Percentiles rank a stretch among this genome's conserved stretches.
These are phyloP conservation scores for Tamandua tetradactyla DNA, from an alignment of 2,797 vertebrate species.

Conservation along the genomic window DNA sequence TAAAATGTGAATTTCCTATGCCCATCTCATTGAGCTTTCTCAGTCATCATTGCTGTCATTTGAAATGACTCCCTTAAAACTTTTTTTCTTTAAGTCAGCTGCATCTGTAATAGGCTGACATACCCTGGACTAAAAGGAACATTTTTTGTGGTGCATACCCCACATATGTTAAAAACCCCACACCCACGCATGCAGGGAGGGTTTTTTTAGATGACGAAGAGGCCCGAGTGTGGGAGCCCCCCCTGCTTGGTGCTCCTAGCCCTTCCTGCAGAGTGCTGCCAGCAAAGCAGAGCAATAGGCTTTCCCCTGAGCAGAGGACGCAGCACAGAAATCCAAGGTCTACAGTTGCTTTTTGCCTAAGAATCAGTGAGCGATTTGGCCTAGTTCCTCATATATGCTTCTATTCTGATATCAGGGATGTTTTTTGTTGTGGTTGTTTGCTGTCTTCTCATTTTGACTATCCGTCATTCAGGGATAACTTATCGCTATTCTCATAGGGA, in stretches of 20 bases:
- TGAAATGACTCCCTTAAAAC: constrained; percentile 39
- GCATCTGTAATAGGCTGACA: constrained; percentile 6
- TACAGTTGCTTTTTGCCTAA: constrained; percentile 57
- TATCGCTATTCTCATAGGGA: constrained; percentile 72
- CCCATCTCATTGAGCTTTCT: constrained; percentile 69
- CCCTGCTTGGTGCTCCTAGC: not conserved
- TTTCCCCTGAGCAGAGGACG: constrained; percentile 57
- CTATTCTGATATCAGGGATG: constrained; percentile 83
- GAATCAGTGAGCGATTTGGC: constrained; percentile 63
- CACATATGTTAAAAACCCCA: constrained; percentile 2
- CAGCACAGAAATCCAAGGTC: constrained; percentile 26
- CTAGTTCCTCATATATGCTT: constrained; percentile 63
- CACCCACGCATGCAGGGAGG: not conserved
- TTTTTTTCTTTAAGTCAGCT: not conserved
- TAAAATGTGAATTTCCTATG: constrained; percentile 72
- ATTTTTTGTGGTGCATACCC: constrained; percentile 40
- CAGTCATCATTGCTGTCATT: constrained; percentile 45
- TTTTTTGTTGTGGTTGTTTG: constrained; percentile 66
- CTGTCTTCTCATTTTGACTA: constrained; percentile 50
- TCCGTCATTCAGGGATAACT: constrained; percentile 77
- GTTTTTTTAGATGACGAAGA: not conserved
- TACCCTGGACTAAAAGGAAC: constrained; percentile 64
- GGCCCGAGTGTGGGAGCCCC: not conserved
- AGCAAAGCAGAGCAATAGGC: constrained; percentile 57
- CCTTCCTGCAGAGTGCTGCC: constrained; percentile 12